Base-by-base conservation (phyloP, 2,888 invertebrate species). In the Drosophila merina region DNA sequence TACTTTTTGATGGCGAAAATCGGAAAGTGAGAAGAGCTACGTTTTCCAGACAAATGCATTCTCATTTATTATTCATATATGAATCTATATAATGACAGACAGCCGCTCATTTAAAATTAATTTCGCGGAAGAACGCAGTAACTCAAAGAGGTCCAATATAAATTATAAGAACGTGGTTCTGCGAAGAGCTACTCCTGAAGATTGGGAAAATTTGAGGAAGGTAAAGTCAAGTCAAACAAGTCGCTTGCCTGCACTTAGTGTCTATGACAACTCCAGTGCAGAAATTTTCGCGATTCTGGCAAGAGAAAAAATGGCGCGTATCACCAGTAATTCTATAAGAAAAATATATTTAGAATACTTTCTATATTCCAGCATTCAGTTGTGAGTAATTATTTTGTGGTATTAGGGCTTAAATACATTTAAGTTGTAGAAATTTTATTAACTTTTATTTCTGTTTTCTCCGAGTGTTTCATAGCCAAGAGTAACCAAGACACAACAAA, bases 91-190 rank as follows among this genome's bases (percentile, higher is more conserved):
- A 73, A 72, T 67, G 73, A 67, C 72, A 64, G 64, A 67, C 81
- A 84, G 79, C 63, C 85, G 79, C 77, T 77, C 79, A 74, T 72
- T 84, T 70, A 69, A 84, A 86, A 81, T 86, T 86, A 84, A 84
- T 84, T 84, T 77, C 75, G 75, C 81, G 81, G 77, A 80, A 84
- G 79, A 70, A 72, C 69, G 73, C 69, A 49, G 40, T 44, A 47
- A 33, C 51, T 52, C 51, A 47, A 64, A 52, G 48, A 54, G 33
- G 68, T 47, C 31, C 31, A 12, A 56, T 49, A 55, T 67, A 49
- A 58, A 26, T 44, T 42, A 33, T 38, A 9, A 14, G 40, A 28
- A 40, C 33, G 49, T 51, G 50, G 50, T 33, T 14, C 10, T 26
- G 10, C 2, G 9, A 10, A 28, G 42, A n/a, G 10, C 1, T 4